Conservation (phyloP, 2,888 invertebrate species). For the Aphidius colemani region DNA sequence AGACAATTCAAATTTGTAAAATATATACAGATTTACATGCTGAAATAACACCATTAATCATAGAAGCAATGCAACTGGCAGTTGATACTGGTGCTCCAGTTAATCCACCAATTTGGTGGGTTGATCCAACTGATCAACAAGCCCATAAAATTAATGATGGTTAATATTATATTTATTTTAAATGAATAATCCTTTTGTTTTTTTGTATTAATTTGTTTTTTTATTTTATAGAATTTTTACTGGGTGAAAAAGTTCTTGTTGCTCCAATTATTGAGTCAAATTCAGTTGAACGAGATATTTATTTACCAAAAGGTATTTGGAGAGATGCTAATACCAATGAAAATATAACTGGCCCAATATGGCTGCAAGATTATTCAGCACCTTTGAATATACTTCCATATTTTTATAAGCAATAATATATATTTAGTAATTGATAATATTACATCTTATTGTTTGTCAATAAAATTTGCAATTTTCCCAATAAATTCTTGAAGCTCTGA, state of each 20-base stretch:
- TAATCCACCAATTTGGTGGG: slow-evolving; percentile 86
- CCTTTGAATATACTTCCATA: slow-evolving; percentile 73
- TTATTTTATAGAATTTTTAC: slow-evolving; percentile 70
- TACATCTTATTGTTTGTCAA: slow-evolving; percentile 1
- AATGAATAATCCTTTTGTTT: background rate
- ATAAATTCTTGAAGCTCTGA: slow-evolving; percentile 68
- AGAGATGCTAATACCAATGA: slow-evolving; percentile 62
- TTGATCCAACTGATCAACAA: slow-evolving; percentile 69
- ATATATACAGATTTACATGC: slow-evolving; percentile 71
- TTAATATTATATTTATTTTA: background rate
- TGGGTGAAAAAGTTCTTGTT: slow-evolving; percentile 77
- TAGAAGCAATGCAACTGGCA: slow-evolving; percentile 67
- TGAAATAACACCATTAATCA: slow-evolving; percentile 65
- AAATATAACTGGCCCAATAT: slow-evolving; percentile 65
- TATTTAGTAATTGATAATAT: slow-evolving; percentile 11
- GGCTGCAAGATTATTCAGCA: slow-evolving; percentile 70
- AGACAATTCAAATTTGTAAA: slow-evolving; percentile 69
- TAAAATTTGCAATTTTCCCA: background rate
- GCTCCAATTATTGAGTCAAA: slow-evolving; percentile 76
- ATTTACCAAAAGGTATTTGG: slow-evolving; percentile 79
- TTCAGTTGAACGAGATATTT: slow-evolving; percentile 70
- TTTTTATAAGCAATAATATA: slow-evolving; percentile 60
- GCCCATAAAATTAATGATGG: slow-evolving; percentile 62
- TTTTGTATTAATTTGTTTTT: slow-evolving; percentile 10
- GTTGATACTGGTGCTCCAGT: slow-evolving; percentile 71